Percentiles rank a stretch among this genome's conserved stretches.
Conservation (phyloP, 2,888 invertebrate genomes). For the Zygothrica quintamaculata region DNA sequence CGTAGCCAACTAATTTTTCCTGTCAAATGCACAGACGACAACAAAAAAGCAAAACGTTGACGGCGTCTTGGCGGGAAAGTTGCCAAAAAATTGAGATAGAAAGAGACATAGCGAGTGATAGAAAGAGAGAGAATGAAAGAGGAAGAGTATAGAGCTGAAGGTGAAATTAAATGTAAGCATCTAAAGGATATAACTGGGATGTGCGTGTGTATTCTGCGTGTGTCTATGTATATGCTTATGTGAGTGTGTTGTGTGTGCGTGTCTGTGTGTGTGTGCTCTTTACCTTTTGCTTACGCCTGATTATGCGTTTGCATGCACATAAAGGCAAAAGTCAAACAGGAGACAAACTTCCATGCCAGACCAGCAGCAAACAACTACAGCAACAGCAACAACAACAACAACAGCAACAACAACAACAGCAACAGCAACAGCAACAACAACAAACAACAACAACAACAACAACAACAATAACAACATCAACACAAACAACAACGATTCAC, state of each 20-base stretch:
- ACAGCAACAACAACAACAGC: slow-evolving; percentile 13
- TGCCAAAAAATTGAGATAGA: slow-evolving; percentile 49
- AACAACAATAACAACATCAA: slow-evolving; percentile 4
- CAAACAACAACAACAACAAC: slow-evolving; percentile 15
- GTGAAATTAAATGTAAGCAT: slow-evolving; percentile 80
- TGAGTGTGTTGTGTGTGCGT: slow-evolving; percentile 42
- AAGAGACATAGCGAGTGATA: slow-evolving; percentile 10
- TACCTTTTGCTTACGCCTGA: slow-evolving; percentile 70
- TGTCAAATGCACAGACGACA: slow-evolving; percentile 79
- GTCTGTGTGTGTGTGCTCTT: slow-evolving; percentile 12
- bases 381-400: slow-evolving; percentile 15
- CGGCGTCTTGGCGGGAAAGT: slow-evolving; percentile 58
- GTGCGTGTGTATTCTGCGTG: too few species aligned
- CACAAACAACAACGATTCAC: slow-evolving; percentile 18
- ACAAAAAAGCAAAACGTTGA: slow-evolving; percentile 36
- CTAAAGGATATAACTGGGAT: too few species aligned
- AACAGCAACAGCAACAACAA: slow-evolving; percentile 7
- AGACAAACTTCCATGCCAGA: slow-evolving; percentile 66
- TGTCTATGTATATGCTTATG: not conserved
- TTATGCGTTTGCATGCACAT: slow-evolving; percentile 80
- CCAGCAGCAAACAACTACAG: slow-evolving; percentile 33
- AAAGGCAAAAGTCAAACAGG: slow-evolving; percentile 77
- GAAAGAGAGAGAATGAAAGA: slow-evolving; percentile 31
- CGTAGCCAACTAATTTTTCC: slow-evolving; percentile 80
- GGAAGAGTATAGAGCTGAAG: slow-evolving; percentile 51